Conservation (phyloP, 2,888 invertebrate species). For the Steinernema scapterisci region DNA sequence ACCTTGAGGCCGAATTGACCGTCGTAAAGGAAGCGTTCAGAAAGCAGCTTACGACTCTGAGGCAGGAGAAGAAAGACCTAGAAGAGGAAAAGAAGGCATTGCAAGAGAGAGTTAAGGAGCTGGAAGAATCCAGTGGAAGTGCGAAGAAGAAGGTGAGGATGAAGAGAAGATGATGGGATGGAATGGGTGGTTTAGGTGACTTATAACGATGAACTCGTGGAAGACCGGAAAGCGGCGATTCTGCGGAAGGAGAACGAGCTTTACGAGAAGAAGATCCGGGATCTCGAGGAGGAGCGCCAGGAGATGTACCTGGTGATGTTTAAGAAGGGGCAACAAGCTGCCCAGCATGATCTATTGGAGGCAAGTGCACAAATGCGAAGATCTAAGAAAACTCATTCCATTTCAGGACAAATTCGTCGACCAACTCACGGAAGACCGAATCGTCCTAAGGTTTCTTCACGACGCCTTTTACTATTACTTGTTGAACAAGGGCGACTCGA, state of each 20-base stretch:
- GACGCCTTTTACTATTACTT: constrained; percentile 90
- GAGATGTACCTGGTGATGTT: constrained; percentile 67
- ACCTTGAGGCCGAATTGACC: constrained; percentile 31
- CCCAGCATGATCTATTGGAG: constrained; percentile 53
- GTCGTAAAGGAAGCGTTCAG: constrained; percentile 45
- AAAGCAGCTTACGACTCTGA: constrained; percentile 40
- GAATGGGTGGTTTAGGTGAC: background rate
- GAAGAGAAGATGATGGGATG: background rate
- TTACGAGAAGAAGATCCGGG: constrained; percentile 64
- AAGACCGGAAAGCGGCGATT: constrained; percentile 50
- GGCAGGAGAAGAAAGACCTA: constrained; percentile 34
- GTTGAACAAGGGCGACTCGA: constrained; percentile 81
- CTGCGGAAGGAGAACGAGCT: constrained; percentile 56
- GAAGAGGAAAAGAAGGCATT: constrained; percentile 19
- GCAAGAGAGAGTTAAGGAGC: background rate
- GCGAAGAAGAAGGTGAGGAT: constrained; percentile 29
- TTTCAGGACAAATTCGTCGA: constrained; percentile 51
- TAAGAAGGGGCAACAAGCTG: constrained; percentile 67
- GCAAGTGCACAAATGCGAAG: constrained; percentile 13
- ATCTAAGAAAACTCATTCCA: background rate
- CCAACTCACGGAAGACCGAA: constrained; percentile 78
- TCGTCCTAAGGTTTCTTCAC: constrained; percentile 87
- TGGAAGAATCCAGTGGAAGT: too few relatives aligned
- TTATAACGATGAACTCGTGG: constrained; percentile 36
- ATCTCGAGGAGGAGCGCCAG: constrained; percentile 62